Base-by-base conservation (phyloP, 2,113 vertebrate species). In the Ailuropoda melanoleuca region DNA sequence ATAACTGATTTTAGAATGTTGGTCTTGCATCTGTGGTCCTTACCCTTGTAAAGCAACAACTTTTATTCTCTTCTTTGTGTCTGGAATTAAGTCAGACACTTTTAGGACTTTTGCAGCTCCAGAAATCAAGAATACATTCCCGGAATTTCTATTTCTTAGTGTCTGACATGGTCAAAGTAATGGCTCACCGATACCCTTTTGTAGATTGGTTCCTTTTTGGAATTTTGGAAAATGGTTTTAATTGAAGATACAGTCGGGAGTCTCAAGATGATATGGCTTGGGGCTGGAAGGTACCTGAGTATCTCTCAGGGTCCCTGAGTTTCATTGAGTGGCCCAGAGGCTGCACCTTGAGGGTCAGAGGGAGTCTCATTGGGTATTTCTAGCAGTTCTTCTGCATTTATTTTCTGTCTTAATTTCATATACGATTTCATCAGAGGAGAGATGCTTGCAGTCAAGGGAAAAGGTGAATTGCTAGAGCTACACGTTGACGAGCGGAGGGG, bases 1-100 rank as follows among this genome's bases (percentile, higher is more conserved):
- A 31, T 48, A 66, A 24, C 56, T 43, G 26, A 91, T 6, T 82
- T 55, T 48, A 70, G n/a, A 72, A 14, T 58, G 19, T n/a, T 72
- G 78, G 37, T 43, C 7, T 48, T 75, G 9, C 24, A 64, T n/a
- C 53, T 31, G n/a, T 64, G 48, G n/a, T 85, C 37, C 53, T 85
- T 10, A 7, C 34, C 37, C 23, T 48, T 78, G 4, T 55, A 46
- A 34, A 39, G 13, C 34, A 48, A 18, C 0, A 0, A 48, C 1
- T 39, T 84, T 46, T 13, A 50, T 43, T 80, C 23, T 56, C 7
- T n/a, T 81, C 84, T 74, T 46, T 70, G n/a, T 43, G 55, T 39
- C 60, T 92, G 60, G 60, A 94, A 84, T 10, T 12, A 64, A 68
- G 37, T 60, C 24, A 58, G 5, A 80, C 8, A 17, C 72, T 92